phyloP scores from a whole-genome alignment of 2,888 invertebrate species.

The Crossocerus cetratus region DNA sequence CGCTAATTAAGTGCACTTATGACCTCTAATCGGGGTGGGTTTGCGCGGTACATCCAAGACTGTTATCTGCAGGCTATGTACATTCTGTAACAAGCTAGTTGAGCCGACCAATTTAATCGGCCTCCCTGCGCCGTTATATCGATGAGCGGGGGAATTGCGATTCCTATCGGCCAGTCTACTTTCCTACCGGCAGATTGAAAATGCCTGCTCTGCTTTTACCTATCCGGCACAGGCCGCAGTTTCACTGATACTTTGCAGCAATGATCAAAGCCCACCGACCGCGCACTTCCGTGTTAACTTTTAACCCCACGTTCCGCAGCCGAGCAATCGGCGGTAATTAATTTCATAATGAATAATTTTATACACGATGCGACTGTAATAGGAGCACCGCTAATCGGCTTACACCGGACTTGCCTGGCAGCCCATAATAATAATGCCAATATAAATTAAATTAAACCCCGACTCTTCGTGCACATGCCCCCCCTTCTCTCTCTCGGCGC shows the following conservation, averaged over 20 bases:
- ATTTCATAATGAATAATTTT: background rate
- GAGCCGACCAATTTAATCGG: constrained; percentile 56
- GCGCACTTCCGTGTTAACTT: constrained; percentile 2
- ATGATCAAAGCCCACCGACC: too few relatives aligned
- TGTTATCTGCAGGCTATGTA: constrained; percentile 41
- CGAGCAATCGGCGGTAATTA: background rate
- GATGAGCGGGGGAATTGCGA: constrained; percentile 57
- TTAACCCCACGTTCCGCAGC: background rate
- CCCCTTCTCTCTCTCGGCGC: background rate
- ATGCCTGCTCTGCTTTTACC: constrained; percentile 16
- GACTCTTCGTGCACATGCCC: background rate
- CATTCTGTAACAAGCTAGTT: constrained; percentile 36
- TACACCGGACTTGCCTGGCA: background rate
- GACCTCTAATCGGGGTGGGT: constrained; percentile 27
- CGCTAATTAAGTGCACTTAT: constrained; percentile 17
- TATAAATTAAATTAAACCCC: too few relatives aligned
- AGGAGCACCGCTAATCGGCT: background rate
- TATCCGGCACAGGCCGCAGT: too few relatives aligned
- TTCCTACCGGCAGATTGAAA: constrained; percentile 55
- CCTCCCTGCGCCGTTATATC: constrained; percentile 52
- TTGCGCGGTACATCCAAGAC: constrained; percentile 33
- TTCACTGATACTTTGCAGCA: too few relatives aligned
- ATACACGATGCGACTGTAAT: background rate
- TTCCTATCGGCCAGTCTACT: constrained; percentile 51
- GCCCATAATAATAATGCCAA: too few relatives aligned